Evolutionary conservation across 2,113 vertebrate species (phyloP).

Genomic region (Ancistrus triradiatus): DNA sequence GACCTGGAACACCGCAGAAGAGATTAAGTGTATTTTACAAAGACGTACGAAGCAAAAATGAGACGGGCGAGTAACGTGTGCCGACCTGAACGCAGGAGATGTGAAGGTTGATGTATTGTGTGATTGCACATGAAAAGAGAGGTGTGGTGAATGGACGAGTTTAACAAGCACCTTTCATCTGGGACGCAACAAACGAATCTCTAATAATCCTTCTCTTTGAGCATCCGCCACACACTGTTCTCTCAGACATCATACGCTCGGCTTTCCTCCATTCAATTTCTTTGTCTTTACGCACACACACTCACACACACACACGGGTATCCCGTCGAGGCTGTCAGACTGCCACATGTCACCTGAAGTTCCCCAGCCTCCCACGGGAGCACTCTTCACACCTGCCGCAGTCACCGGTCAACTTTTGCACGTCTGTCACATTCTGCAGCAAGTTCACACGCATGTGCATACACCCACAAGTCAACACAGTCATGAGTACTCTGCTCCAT

Average conservation of each 20-base stretch:
- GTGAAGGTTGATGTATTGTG: slow-evolving; percentile 23
- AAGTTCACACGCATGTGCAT: slow-evolving; percentile 22
- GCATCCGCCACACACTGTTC: slow-evolving; percentile 19
- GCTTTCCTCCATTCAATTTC: neutral
- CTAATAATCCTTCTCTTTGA: slow-evolving; percentile 29
- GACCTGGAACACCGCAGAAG: too few species aligned
- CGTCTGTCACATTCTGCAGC: slow-evolving; percentile 37
- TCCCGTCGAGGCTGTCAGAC: slow-evolving; percentile 33
- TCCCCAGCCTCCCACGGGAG: slow-evolving; percentile 28
- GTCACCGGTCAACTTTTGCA: slow-evolving; percentile 44
- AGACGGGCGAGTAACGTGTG: slow-evolving; percentile 22
- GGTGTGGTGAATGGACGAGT: slow-evolving; percentile 24
- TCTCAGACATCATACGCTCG: slow-evolving; percentile 7
- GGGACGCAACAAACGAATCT: slow-evolving; percentile 26
- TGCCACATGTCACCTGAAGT: slow-evolving; percentile 22
- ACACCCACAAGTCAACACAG: slow-evolving; percentile 6
- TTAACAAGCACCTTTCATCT: slow-evolving; percentile 42
- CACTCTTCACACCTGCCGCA: slow-evolving; percentile 42
- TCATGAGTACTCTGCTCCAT: neutral
- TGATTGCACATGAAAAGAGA: slow-evolving; percentile 38
- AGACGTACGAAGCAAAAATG: too few species aligned
- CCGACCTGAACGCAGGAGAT: slow-evolving; percentile 8
- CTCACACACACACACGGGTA: slow-evolving; percentile 5
- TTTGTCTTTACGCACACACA: slow-evolving; percentile 5
- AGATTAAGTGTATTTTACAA: too few species aligned